Conservation (phyloP, 2,888 invertebrate genomes). For the Eudasyphora cyanicolor region DNA sequence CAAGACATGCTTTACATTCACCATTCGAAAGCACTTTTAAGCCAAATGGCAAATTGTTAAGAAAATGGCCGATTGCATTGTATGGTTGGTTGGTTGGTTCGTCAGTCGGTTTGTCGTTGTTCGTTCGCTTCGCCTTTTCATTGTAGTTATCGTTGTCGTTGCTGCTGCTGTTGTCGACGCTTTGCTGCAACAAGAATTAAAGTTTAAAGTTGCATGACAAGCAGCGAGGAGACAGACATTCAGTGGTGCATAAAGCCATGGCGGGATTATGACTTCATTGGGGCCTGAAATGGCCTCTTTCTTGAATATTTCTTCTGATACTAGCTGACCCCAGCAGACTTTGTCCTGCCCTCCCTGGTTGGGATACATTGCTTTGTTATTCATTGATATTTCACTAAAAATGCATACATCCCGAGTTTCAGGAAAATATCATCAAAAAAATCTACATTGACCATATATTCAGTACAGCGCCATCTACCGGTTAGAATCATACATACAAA, state of each 20-base stretch:
- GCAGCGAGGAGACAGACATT: neutral
- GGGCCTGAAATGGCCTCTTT: neutral
- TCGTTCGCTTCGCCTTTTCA: conserved; percentile 50
- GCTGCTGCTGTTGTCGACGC: conserved; percentile 25
- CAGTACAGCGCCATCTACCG: too few species aligned
- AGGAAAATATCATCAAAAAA: too few species aligned
- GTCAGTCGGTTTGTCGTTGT: conserved; percentile 23
- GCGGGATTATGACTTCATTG: too few species aligned
- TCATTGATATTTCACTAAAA: too few species aligned
- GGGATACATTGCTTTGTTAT: too few species aligned
- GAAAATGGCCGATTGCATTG: conserved; percentile 56
- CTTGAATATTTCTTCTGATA: too few species aligned
- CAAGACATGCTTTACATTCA: conserved; percentile 60
- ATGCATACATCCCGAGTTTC: too few species aligned
- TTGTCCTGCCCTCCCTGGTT: too few species aligned
- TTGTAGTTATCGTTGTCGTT: conserved; percentile 29
- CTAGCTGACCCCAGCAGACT: too few species aligned
- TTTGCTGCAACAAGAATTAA: conserved; percentile 43
- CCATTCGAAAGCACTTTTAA: conserved; percentile 46
- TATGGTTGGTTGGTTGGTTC: conserved; percentile 49
- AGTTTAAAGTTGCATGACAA: conserved; percentile 44
- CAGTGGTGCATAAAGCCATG: neutral
- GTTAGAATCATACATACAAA: too few species aligned
- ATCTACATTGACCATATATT: too few species aligned
- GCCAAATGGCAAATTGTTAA: conserved; percentile 64